phyloP scores from a whole-genome alignment of 2,797 vertebrate species.

The Dromococcyx pavoninus region DNA sequence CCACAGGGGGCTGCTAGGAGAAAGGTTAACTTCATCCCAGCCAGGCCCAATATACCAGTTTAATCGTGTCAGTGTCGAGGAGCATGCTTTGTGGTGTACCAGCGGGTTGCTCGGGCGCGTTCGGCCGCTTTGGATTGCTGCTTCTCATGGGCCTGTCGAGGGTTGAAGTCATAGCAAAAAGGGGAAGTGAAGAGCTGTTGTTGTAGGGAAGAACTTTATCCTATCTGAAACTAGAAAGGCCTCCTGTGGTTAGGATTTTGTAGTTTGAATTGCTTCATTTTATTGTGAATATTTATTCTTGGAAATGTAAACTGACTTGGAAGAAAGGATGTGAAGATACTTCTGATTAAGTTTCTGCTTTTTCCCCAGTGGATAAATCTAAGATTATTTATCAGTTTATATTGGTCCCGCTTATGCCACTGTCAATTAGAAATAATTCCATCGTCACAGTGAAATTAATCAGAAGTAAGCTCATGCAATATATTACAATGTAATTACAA shows the following conservation, averaged over 20 bases:
- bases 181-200: not conserved
- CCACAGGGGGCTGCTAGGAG: accelerated
- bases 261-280: not conserved
- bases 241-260: not conserved
- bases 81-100: not conserved
- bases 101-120: not conserved
- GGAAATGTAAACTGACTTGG: not conserved
- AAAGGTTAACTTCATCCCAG: not conserved
- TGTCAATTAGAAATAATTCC: not conserved
- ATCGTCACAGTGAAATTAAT: not conserved
- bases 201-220: not conserved
- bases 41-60: not conserved
- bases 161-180: not conserved
- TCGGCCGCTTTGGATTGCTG: not conserved
- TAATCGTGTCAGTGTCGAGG: not conserved
- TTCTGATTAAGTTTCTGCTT: not conserved
- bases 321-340: not conserved
- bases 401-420: not conserved
- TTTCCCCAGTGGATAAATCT: not conserved
- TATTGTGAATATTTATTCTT: not conserved
- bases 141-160: not conserved
- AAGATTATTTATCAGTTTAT: not conserved
- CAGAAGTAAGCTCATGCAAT: not conserved
- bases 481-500: not conserved
- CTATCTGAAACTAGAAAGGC: not conserved